phyloP scores from a whole-genome alignment of 2,113 vertebrate genomes.

The Balaenoptera acutorostrata region DNA sequence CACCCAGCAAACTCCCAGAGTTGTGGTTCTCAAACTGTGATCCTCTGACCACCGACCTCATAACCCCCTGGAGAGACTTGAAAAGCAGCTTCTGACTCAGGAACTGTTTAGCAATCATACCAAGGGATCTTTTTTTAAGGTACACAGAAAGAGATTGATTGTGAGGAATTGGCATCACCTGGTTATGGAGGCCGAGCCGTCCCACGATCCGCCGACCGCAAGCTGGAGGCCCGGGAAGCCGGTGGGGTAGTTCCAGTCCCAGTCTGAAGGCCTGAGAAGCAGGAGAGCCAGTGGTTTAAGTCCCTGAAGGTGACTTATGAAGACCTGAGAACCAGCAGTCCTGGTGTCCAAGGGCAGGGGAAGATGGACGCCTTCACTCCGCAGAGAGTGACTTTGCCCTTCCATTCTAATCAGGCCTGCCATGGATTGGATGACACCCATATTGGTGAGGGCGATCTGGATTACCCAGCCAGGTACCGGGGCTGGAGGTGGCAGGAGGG shows the following conservation, averaged over 20 bases:
- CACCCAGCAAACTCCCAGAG: too few species aligned
- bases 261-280: background rate
- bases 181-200: background rate
- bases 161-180: background rate
- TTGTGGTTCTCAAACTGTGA: background rate
- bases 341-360: background rate
- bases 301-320: background rate
- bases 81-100: background rate
- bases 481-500: background rate
- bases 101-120: background rate
- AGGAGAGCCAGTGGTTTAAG: background rate
- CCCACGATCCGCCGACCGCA: fast-evolving
- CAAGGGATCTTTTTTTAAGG: background rate
- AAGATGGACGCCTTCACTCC: background rate
- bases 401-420: background rate
- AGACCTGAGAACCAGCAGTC: background rate
- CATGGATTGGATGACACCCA: fast-evolving
- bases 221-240: background rate
- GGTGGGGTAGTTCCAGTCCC: background rate
- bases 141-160: background rate
- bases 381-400: background rate
- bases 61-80: background rate
- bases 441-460: background rate
- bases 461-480: background rate
- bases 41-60: background rate